Evolutionary conservation across 2,113 vertebrate species (phyloP), one percentile per base, ranked within the genome.

Genomic region (Corythoichthys haematopterus): DNA sequence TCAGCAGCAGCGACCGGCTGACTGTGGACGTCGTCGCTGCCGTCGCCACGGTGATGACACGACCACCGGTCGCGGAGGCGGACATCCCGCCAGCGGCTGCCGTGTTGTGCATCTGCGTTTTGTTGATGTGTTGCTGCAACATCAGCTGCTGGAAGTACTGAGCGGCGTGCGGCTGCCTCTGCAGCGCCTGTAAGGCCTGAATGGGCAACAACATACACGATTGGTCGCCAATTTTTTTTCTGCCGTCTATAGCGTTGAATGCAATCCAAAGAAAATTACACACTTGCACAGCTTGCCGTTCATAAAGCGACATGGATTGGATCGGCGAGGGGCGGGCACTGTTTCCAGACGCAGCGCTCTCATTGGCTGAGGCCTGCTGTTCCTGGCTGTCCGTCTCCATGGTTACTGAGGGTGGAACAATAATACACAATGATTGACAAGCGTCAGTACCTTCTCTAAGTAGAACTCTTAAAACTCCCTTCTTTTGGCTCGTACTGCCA

Each of bases 111-210:
- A 98, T 89, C 84, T 98, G 96, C 40, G 95, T 95, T 64, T 90
- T 98, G 85, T 92, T 98, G 85, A 98, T 95, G 88, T 98, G 96
- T 88, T 98, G 96, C 68, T 98, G 96, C 64, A 98, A 92, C 97
- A 98, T 98, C 79, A 98, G 93, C 86, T 98, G 97, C 85, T 98
- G 97, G 79, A 98, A 98, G 79, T 98, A 98, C 84, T 98, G 97
- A 38, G 96, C 97, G 2, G 97, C 95, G 37, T 98, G 97, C 8
- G 97, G 96, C 84, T 98, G 96, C 61, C 95, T 91, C 91, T 98
- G 97, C 45, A 98, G 80, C 1, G 97, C 97, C 86, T 98, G 97
- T 70, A 97, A 88, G 48, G 97, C 96, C 96, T 98, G 70, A 5
- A 66, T n/a, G 35, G 59, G 40, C 40, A 43, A 43, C 40, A 5